Base-by-base conservation (phyloP, 2,797 vertebrate genomes). In the Fringilla coelebs region DNA sequence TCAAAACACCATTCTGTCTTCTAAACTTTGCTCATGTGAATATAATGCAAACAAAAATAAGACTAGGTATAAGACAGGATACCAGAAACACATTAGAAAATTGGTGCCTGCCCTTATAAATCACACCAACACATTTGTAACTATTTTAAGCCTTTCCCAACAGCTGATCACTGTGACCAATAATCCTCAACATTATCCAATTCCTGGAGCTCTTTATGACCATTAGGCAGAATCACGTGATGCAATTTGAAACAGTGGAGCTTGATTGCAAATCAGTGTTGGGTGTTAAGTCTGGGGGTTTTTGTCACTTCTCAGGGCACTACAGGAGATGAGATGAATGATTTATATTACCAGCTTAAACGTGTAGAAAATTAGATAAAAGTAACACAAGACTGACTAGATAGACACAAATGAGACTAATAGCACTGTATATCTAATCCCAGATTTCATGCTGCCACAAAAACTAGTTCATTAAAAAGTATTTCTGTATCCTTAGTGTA, bases 381-480 rank as follows among this genome's bases (percentile, higher is more conserved):
- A 91, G 70, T 90, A 80, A 76, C 24, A 82, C 45, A 90, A 81
- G 10, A 75, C 61, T 66, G 83, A 89, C 83, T 79, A 90, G 75
- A 54, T 78, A 73, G 74, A 90, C 45, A 78, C 15, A 90, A 93
- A 90, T 78, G 81, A 88, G 40, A 76, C 74, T 70, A 91, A 93
- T 65, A 92, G 38, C 66, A 67, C 34, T 40, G 22, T 74, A 41
- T 81, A 87, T 77, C 46, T 85, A 84, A 92, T 84, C 36, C 55
- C 38, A 85, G 80, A 51, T 72, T 94, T 81, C 85, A 90, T 67
- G 58, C 72, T 95, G 68, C 55, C 83, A 85, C 48, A 87, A 71
- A 71, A 96, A 85, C 85, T 95, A 80, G 67, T 92, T 96, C 36
- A 85, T 95, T 95, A 55, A 87, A 90, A 93, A 87, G 31, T 90